Percentiles rank a stretch among this genome's conserved stretches.
Conservation (phyloP, 2,888 invertebrate species). For the Acleris cristana region DNA sequence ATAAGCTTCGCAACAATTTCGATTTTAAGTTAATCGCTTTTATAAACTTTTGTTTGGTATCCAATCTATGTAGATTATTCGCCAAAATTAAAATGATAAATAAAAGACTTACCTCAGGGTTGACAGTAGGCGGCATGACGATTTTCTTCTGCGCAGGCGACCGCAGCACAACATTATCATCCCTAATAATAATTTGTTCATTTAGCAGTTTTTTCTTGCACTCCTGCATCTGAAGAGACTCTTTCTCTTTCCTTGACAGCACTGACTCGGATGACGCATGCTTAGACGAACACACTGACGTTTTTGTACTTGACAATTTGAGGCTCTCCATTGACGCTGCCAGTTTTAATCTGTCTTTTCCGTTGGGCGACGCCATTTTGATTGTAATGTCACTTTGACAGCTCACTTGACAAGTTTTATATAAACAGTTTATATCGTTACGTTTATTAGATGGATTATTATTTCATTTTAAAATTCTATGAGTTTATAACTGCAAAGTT, state of each 20-base stretch:
- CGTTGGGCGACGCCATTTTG: slow-evolving; percentile 76
- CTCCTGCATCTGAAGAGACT: slow-evolving; percentile 77
- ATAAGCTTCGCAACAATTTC: no score
- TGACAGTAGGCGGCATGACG: slow-evolving; percentile 75
- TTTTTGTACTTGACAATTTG: slow-evolving; percentile 75
- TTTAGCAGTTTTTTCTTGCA: slow-evolving; percentile 78
- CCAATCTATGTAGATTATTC: no score
- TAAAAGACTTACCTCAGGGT: slow-evolving; percentile 68
- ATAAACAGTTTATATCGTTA: neutral
- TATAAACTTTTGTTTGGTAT: no score
- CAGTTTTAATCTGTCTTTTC: slow-evolving; percentile 72
- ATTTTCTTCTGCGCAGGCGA: slow-evolving; percentile 81
- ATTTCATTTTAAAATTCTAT: no score
- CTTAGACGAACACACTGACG: slow-evolving; percentile 71
- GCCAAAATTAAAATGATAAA: no score
- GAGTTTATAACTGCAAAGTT: slow-evolving; percentile 1
- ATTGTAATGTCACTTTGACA: slow-evolving; percentile 35
- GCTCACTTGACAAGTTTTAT: neutral
- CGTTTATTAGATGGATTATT: no score
- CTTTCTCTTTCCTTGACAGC: slow-evolving; percentile 75
- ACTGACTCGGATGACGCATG: slow-evolving; percentile 80
- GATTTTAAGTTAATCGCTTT: no score
- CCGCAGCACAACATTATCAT: slow-evolving; percentile 74
- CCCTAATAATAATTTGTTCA: slow-evolving; percentile 78
- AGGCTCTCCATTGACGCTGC: slow-evolving; percentile 77